Percentiles rank a stretch among this genome's conserved stretches.
These are phyloP conservation scores for Dolomedes plantarius DNA, from an alignment of 2,888 invertebrate genomes.

Conservation along the genomic window DNA sequence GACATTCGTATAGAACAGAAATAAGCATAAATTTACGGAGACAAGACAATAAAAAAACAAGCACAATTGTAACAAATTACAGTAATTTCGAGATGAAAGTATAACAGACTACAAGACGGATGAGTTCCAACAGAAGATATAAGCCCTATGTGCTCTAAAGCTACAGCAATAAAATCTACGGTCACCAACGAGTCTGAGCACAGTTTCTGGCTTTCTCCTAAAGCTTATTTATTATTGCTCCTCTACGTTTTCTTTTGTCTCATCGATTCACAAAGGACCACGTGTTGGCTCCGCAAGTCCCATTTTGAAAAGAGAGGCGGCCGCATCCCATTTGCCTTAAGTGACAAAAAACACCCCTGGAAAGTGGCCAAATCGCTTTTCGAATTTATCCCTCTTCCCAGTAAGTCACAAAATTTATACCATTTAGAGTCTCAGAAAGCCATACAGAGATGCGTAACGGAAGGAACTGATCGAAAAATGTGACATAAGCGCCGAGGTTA, in stretches of 20 bases:
- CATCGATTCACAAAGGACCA: slow-evolving; percentile 23
- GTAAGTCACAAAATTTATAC: slow-evolving; percentile 38
- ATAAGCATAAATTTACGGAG: too few species aligned
- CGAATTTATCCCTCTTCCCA: slow-evolving; percentile 24
- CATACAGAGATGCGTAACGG: slow-evolving; percentile 4
- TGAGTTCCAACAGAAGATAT: too few species aligned
- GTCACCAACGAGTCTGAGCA: too few species aligned
- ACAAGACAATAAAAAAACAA: too few species aligned
- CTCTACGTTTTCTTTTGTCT: not conserved
- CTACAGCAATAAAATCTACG: too few species aligned
- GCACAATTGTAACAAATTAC: too few species aligned
- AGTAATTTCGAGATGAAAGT: too few species aligned
- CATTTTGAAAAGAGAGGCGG: not conserved
- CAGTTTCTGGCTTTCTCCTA: too few species aligned
- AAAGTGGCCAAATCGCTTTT: slow-evolving; percentile 55
- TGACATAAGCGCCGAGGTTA: not conserved
- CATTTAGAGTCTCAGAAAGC: slow-evolving; percentile 36
- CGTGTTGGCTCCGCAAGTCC: slow-evolving; percentile 52
- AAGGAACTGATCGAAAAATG: not conserved
- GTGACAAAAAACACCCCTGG: slow-evolving; percentile 63
- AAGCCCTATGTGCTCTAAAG: too few species aligned
- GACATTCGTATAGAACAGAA: too few species aligned
- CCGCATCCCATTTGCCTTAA: slow-evolving; percentile 54
- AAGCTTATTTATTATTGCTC: not conserved
- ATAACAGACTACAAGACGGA: too few species aligned